Evolutionary conservation across 2,797 vertebrate species (phyloP).

Genomic region (Garrulus glandarius): DNA sequence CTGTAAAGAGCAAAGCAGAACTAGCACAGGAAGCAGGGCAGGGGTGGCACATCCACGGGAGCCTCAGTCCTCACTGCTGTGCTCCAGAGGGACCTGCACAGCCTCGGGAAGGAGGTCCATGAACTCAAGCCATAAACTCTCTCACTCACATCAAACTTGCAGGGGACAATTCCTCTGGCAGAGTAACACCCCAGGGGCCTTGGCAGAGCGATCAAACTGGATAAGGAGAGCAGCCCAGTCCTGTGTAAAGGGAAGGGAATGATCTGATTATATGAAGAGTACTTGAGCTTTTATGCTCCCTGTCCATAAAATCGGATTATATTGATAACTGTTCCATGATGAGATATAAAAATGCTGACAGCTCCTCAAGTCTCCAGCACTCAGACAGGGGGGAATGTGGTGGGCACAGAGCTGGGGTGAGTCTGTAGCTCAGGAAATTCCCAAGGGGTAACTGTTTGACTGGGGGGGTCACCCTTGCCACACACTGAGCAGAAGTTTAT

Average conservation of each 20-base stretch:
- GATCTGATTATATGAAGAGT: not conserved
- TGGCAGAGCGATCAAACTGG: slow-evolving; percentile 15
- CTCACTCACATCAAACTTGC: not conserved
- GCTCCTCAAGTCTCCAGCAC: not conserved
- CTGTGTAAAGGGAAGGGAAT: not conserved
- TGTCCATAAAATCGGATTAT: not conserved
- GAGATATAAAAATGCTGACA: slow-evolving; percentile 24
- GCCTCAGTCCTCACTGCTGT: not conserved
- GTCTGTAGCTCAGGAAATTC: not conserved
- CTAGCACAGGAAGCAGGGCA: not conserved
- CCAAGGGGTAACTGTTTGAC: not conserved
- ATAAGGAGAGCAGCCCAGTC: not conserved
- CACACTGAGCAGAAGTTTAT: not conserved
- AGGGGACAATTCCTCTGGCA: not conserved
- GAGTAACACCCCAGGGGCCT: not conserved
- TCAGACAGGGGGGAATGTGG: not conserved
- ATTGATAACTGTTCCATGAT: not conserved
- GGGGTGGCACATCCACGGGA: not conserved
- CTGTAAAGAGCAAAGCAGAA: not conserved
- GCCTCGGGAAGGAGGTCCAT: not conserved
- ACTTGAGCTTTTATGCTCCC: not conserved
- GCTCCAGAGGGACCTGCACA: not conserved
- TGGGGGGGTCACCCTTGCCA: not conserved
- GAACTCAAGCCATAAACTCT: slow-evolving; percentile 22
- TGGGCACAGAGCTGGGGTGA: not conserved